Conservation (phyloP, 2,797 vertebrate genomes). For the Sebastes nivosus region DNA sequence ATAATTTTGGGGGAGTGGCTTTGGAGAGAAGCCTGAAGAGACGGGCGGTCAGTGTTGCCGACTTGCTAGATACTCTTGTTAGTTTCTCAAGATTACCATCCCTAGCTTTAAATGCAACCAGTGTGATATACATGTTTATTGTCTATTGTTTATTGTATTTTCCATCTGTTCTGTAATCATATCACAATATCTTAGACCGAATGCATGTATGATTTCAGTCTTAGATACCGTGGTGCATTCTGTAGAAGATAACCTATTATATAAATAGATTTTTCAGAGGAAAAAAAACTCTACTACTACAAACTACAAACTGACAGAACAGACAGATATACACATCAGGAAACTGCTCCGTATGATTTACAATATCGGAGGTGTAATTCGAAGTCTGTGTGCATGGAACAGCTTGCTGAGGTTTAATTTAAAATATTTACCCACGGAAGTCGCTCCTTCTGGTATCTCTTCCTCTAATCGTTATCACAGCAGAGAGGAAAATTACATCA, state of each 20-base stretch:
- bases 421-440: conserved; percentile 46
- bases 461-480: conserved; percentile 52
- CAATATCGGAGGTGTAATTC: conserved; percentile 15
- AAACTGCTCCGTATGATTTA: conserved; percentile 1
- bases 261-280: neutral
- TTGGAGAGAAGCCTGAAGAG: neutral
- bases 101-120: conserved; percentile 3
- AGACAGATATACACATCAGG: neutral
- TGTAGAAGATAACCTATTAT: neutral
- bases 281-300: neutral
- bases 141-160: neutral
- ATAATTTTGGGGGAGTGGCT: neutral
- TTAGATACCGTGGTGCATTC: neutral
- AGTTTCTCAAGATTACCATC: neutral
- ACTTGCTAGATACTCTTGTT: neutral
- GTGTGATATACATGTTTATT: conserved; percentile 13
- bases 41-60: too few species aligned
- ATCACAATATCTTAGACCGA: neutral
- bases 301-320: neutral
- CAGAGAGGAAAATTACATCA: conserved; percentile 65
- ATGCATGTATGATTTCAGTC: neutral
- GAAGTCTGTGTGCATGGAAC: neutral
- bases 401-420: conserved; percentile 39
- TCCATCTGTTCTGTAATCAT: neutral
- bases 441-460: conserved; percentile 16